Percentiles rank a stretch among this genome's conserved stretches.
Conservation (phyloP, 2,888 invertebrate species). For the Smittia aterrima region DNA sequence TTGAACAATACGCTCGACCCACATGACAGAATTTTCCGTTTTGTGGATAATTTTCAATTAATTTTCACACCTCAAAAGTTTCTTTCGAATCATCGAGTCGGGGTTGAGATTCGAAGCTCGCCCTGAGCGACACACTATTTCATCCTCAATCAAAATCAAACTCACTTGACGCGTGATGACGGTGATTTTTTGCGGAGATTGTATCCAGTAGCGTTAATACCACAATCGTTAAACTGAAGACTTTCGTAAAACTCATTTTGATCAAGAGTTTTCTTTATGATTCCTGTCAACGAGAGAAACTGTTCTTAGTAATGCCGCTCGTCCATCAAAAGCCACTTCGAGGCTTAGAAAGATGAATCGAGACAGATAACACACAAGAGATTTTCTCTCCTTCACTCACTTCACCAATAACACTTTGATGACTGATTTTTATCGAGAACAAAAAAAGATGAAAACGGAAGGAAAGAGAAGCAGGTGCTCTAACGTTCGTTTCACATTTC, state of each 20-base stretch:
- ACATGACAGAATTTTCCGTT: no score
- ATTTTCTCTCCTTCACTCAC: neutral
- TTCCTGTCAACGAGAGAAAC: neutral
- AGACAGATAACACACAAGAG: neutral
- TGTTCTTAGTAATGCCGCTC: neutral
- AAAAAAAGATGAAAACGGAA: neutral
- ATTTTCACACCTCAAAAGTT: constrained; percentile 16
- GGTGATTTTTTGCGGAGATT: constrained; percentile 21
- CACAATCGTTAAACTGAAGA: neutral
- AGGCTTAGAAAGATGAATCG: neutral
- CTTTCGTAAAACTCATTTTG: constrained; percentile 27
- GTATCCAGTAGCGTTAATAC: neutral
- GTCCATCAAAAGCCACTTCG: neutral
- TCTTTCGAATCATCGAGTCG: neutral
- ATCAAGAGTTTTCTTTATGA: neutral
- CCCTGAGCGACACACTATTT: neutral
- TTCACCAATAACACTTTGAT: neutral
- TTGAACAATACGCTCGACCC: neutral
- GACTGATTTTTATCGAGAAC: neutral
- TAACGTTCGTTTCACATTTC: constrained; percentile 25
- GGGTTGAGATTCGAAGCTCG: neutral
- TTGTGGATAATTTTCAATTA: constrained; percentile 28
- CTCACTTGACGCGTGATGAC: constrained; percentile 36
- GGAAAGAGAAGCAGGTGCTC: constrained; percentile 18
- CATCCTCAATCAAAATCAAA: neutral